Conservation (phyloP, 2,113 vertebrate genomes). For the Chrysochloris asiatica region DNA sequence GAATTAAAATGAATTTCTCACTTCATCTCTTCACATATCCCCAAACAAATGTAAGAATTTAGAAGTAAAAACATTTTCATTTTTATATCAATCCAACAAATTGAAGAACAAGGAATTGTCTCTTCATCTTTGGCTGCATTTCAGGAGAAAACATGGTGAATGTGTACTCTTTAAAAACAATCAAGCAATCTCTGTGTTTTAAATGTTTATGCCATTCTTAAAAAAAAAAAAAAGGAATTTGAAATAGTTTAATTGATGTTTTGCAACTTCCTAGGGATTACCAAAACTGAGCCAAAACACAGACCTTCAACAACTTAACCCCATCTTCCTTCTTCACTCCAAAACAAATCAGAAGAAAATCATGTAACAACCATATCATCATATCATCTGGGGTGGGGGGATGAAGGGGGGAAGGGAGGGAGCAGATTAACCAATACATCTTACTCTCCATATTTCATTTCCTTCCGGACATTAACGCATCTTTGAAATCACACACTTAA, state of each 20-base stretch:
- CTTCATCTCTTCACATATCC: neutral
- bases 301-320: neutral
- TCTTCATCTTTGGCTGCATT: slow-evolving; percentile 34
- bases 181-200: neutral
- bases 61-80: slow-evolving; percentile 36
- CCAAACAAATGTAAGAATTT: slow-evolving; percentile 20
- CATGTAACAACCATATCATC: neutral
- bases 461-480: neutral
- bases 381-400: neutral
- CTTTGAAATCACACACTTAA: neutral
- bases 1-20: slow-evolving; percentile 7
- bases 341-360: slow-evolving; percentile 11
- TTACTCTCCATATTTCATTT: neutral
- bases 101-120: neutral
- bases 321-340: neutral
- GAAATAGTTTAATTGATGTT: slow-evolving; percentile 16
- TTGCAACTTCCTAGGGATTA: neutral
- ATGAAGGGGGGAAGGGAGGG: neutral
- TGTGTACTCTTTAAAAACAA: slow-evolving; percentile 46
- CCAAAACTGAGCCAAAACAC: neutral
- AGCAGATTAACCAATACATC: neutral
- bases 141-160: slow-evolving; percentile 2
- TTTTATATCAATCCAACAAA: slow-evolving; percentile 44
- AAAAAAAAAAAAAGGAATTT: neutral
- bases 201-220: slow-evolving; percentile 34